Percentiles rank a stretch among this genome's conserved stretches.
Evolutionary conservation across 2,113 vertebrate species (phyloP).

Genomic region (Bos indicus): DNA sequence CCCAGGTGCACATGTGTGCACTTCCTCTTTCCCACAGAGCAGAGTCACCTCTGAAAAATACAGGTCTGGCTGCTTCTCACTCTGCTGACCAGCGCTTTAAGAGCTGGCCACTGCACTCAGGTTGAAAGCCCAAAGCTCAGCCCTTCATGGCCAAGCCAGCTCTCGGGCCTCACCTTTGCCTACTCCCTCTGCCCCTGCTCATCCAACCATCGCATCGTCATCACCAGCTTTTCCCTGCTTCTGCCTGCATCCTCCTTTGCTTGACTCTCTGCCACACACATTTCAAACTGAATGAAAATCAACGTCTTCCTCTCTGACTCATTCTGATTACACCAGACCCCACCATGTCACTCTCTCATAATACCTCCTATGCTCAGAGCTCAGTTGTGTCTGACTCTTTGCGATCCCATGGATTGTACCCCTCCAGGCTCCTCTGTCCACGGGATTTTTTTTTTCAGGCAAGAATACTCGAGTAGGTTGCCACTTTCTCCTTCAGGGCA

Average conservation of each 20-base stretch:
- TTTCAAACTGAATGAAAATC: neutral
- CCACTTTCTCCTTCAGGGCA: neutral
- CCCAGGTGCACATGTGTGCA: accelerated
- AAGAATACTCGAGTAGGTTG: neutral
- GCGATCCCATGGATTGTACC: neutral
- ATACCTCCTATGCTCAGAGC: neutral
- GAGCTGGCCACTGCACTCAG: accelerated
- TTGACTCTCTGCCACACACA: neutral
- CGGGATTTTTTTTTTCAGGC: neutral
- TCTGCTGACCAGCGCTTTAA: accelerated
- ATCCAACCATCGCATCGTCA: accelerated
- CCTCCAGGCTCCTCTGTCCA: neutral
- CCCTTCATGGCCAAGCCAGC: accelerated
- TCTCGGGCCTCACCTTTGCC: neutral
- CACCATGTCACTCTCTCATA: no score
- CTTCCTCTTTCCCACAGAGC: neutral
- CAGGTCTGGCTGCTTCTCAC: no score
- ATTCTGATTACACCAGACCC: neutral
- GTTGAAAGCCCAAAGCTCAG: no score
- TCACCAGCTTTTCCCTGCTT: neutral
- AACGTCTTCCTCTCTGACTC: neutral
- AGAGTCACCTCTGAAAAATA: neutral
- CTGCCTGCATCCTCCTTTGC: no score
- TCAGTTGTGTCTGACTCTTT: neutral
- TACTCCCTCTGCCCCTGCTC: neutral